These are phyloP conservation scores for Parauchenoglanis punctatus DNA, from an alignment of 2,797 vertebrate genomes.

Conservation along the genomic window DNA sequence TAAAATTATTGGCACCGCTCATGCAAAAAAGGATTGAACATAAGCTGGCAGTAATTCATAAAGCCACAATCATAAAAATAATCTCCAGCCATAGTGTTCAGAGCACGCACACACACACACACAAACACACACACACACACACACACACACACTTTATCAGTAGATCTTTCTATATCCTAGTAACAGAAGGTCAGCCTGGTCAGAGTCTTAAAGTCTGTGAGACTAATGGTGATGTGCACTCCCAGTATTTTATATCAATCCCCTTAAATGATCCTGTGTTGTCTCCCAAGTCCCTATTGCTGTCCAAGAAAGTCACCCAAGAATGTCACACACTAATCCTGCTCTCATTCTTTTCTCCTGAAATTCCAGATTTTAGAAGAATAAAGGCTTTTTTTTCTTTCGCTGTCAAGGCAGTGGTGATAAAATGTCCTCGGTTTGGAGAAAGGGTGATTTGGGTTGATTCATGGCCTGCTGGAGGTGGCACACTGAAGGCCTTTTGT, in stretches of 20 bases:
- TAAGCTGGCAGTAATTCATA: not conserved
- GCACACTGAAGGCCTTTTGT: conserved; percentile 45
- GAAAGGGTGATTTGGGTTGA: conserved; percentile 50
- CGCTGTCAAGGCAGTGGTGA: conserved; percentile 17
- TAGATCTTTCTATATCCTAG: not conserved
- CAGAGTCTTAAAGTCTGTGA: not conserved
- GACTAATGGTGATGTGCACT: conserved; percentile 2
- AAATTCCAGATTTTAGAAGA: conserved; percentile 20
- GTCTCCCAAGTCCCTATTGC: conserved; percentile 15
- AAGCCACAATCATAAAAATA: not conserved
- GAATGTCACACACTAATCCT: conserved; percentile 4
- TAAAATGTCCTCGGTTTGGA: conserved; percentile 37
- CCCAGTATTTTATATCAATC: conserved; percentile 22
- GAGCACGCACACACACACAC: too few relatives aligned
- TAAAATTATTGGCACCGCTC: not conserved
- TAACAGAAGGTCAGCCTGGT: conserved; percentile 7
- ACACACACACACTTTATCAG: not conserved
- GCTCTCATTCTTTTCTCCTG: not conserved
- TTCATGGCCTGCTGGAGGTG: conserved; percentile 41
- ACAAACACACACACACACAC: too few relatives aligned
- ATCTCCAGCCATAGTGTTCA: not conserved
- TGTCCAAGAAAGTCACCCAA: conserved; percentile 32
- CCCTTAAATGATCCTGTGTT: not conserved
- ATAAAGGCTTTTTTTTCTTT: conserved; percentile 24
- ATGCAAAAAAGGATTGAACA: not conserved